Percentiles rank a stretch among this genome's conserved stretches.
These are phyloP conservation scores for Mythimna pallens DNA, from an alignment of 2,888 invertebrate species.

Conservation along the genomic window DNA sequence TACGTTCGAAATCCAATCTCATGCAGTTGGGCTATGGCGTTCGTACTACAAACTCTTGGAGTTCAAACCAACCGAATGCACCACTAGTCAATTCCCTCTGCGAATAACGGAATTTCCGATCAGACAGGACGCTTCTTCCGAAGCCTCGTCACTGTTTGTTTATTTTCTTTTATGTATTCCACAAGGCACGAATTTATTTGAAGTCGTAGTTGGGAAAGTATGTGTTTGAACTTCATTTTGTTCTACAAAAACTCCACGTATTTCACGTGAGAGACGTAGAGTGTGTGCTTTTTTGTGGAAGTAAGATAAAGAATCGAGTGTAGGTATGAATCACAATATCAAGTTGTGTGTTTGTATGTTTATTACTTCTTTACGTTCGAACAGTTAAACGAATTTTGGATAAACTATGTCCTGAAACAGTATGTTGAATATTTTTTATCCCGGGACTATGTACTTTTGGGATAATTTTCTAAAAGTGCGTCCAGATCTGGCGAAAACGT, in stretches of 20 bases:
- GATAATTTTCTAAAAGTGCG: no score
- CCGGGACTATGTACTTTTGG: no score
- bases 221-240: conserved; percentile 32
- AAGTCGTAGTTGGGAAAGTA: conserved; percentile 53
- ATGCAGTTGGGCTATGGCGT: conserved; percentile 74
- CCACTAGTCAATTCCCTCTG: conserved; percentile 86
- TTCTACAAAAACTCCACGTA: no score
- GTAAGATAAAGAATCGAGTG: conserved; percentile 18
- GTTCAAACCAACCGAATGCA: conserved; percentile 75
- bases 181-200: conserved; percentile 65
- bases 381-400: no score
- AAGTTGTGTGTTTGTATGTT: no score
- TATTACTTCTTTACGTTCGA: no score
- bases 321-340: neutral
- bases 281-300: conserved; percentile 32
- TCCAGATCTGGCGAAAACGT: no score
- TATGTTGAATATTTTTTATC: no score
- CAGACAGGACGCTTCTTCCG: conserved; percentile 71
- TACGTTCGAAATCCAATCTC: conserved; percentile 83
- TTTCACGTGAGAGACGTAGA: neutral
- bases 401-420: no score
- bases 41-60: conserved; percentile 75
- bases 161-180: conserved; percentile 72
- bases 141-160: conserved; percentile 76
- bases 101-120: conserved; percentile 87